These are phyloP conservation scores for Aleiodes sp. DNA, from an alignment of 1,140 invertebrate genomes.

Conservation along the genomic window DNA sequence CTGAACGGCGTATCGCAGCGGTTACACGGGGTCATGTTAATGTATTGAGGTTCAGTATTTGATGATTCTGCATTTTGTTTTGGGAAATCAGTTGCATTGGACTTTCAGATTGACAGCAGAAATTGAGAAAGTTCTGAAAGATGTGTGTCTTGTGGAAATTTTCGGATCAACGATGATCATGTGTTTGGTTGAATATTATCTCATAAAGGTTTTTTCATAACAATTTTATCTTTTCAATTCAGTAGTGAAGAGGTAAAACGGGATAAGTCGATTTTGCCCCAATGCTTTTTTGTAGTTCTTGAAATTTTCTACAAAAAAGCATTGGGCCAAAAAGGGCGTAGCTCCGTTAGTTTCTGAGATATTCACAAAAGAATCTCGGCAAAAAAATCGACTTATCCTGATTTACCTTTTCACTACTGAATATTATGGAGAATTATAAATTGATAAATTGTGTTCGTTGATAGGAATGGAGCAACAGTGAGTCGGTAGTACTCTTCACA, in stretches of 20 bases:
- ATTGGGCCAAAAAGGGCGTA: no score
- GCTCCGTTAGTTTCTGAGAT: no score
- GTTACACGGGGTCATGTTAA: not conserved
- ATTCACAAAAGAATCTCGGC: no score
- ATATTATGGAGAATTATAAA: no score
- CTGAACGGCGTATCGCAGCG: not conserved
- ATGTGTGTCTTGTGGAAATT: conserved; percentile 32
- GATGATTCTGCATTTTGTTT: not conserved
- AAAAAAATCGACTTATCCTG: no score
- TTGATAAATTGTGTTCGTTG: no score
- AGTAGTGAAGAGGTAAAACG: no score
- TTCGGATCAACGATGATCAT: conserved; percentile 33
- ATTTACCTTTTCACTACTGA: no score
- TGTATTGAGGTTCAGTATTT: not conserved
- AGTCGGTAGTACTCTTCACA: conserved; percentile 34
- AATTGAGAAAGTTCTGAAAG: conserved; percentile 28
- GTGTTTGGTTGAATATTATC: conserved; percentile 39
- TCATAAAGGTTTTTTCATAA: conserved; percentile 18
- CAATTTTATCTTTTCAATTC: conserved; percentile 19
- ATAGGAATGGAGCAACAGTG: conserved; percentile 42
- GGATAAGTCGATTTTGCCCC: no score
- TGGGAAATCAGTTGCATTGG: not conserved
- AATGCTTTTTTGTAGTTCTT: no score
- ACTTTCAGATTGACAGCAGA: not conserved
- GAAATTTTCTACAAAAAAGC: no score